A percentile compares a stretch with the other conserved stretches of the same genome.
These are phyloP conservation scores for Hypotaenidia okinawae DNA, from an alignment of 2,797 vertebrate species.

Conservation along the genomic window DNA sequence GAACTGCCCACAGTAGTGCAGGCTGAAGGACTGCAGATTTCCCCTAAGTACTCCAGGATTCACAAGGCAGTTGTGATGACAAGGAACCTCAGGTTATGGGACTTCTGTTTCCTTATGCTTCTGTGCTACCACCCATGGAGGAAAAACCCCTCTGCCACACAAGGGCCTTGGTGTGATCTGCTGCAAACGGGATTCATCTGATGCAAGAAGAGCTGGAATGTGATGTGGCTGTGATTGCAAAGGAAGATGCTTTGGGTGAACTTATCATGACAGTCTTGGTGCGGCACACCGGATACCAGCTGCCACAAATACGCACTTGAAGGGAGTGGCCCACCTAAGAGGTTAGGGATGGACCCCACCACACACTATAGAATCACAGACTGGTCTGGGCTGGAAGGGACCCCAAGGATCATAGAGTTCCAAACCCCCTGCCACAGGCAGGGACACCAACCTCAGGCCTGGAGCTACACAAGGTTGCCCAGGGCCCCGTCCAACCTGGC, in stretches of 20 bases:
- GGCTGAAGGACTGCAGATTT: neutral
- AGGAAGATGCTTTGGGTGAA: neutral
- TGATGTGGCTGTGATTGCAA: fast-evolving
- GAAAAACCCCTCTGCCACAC: neutral
- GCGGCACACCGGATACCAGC: neutral
- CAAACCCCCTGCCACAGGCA: too few species aligned
- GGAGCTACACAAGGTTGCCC: too few species aligned
- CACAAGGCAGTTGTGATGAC: neutral
- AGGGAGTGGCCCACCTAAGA: neutral
- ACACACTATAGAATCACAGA: too few species aligned
- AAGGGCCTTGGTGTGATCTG: neutral
- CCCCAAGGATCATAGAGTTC: too few species aligned
- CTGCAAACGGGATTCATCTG: neutral
- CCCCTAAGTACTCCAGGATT: neutral
- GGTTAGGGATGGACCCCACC: neutral
- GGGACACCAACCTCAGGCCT: too few species aligned
- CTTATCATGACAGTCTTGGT: neutral
- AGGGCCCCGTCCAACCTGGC: too few species aligned
- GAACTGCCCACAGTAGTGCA: neutral
- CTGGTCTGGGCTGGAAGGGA: too few species aligned
- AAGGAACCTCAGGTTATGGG: neutral
- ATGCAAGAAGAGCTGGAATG: neutral
- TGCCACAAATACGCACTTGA: neutral
- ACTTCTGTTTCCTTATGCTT: neutral
- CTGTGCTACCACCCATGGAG: neutral